A percentile compares a stretch with the other conserved stretches of the same genome.
These are phyloP conservation scores for Blastobasis lacticolella DNA, from an alignment of 2,888 invertebrate species.

Conservation along the genomic window DNA sequence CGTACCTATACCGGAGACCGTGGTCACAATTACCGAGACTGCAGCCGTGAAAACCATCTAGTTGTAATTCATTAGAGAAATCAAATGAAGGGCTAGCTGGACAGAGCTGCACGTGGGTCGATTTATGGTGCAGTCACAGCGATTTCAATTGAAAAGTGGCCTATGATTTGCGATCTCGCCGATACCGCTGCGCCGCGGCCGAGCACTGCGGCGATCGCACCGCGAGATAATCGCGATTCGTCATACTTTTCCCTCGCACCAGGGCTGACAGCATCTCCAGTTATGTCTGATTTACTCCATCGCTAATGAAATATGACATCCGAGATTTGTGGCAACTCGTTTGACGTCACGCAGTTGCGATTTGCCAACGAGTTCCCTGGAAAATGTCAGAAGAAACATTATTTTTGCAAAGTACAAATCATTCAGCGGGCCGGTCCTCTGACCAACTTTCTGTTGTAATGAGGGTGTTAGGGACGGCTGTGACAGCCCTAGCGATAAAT, in stretches of 20 bases:
- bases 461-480: background rate
- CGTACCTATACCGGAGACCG: too few relatives aligned
- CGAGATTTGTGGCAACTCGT: conserved; percentile 17
- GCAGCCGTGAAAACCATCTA: too few relatives aligned
- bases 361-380: conserved; percentile 16
- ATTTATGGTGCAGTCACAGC: background rate
- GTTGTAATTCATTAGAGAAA: too few relatives aligned
- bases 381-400: conserved; percentile 5
- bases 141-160: background rate
- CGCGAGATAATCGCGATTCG: conserved; percentile 42
- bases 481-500: conserved; percentile 24
- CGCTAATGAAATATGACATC: conserved; percentile 12
- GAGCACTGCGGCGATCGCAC: conserved; percentile 15
- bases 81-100: too few relatives aligned
- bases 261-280: conserved; percentile 24
- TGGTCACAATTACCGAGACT: too few relatives aligned
- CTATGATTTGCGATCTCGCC: background rate
- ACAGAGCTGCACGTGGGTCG: too few relatives aligned
- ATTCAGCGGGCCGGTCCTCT: conserved; percentile 20
- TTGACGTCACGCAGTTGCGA: conserved; percentile 18
- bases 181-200: too few relatives aligned
- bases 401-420: conserved; percentile 14
- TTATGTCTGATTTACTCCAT: conserved; percentile 13
- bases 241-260: conserved; percentile 49
- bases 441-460: background rate